Conservation (phyloP, 2,888 invertebrate genomes). For the Nymphalis urticae region DNA sequence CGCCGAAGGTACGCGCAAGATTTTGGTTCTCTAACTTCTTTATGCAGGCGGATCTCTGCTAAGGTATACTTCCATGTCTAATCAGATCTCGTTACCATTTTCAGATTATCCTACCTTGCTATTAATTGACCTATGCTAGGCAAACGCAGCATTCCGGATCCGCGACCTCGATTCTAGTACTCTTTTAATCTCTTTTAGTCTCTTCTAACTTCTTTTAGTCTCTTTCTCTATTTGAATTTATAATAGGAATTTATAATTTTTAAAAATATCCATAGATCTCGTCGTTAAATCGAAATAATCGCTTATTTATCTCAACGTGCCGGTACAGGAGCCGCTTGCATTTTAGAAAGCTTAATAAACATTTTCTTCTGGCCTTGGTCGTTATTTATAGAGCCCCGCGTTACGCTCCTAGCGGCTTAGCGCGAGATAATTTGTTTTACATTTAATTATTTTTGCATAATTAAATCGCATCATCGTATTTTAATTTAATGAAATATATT, state of each 20-base stretch:
- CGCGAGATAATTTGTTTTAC: conserved; percentile 13
- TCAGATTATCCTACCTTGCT: no score
- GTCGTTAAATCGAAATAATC: conserved; percentile 13
- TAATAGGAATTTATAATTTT: background rate
- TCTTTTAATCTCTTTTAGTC: no score
- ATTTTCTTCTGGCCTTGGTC: conserved; percentile 6
- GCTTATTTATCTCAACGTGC: conserved; percentile 4
- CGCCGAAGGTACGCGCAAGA: no score
- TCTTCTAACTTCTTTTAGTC: no score
- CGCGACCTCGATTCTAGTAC: no score
- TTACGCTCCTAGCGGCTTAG: conserved; percentile 12
- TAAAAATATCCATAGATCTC: background rate
- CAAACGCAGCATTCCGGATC: no score
- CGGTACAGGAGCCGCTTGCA: conserved; percentile 6
- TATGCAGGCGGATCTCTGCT: no score
- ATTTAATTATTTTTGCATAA: conserved; percentile 12
- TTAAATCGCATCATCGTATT: conserved; percentile 9
- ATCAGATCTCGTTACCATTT: no score
- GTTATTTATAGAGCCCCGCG: conserved; percentile 18
- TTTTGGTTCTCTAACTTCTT: no score
- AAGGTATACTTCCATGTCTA: no score
- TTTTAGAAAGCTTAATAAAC: conserved; percentile 21
- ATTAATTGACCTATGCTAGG: no score
- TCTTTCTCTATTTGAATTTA: background rate
- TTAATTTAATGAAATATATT: conserved; percentile 2